Percentiles rank a stretch among this genome's conserved stretches.
Evolutionary conservation across 2,888 invertebrate genomes (phyloP).

Genomic region (Volucella inanis): DNA sequence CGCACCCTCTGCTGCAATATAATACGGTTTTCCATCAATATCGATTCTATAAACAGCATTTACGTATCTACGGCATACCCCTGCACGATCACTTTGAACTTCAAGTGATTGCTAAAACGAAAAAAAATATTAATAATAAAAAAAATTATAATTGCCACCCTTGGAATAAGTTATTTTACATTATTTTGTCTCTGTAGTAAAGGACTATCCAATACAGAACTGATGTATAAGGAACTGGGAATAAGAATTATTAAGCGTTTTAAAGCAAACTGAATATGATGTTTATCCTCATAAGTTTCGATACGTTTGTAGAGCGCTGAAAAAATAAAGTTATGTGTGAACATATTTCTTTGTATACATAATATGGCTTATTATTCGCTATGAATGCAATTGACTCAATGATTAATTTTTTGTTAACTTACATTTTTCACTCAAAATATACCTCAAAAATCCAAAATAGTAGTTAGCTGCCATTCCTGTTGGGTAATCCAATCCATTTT

Average conservation of each 20-base stretch:
- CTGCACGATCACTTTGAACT: slow-evolving; percentile 78
- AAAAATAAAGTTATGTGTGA: background rate
- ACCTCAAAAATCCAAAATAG: slow-evolving; percentile 80
- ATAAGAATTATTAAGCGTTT: slow-evolving; percentile 79
- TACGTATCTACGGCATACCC: slow-evolving; percentile 79
- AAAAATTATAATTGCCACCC: background rate
- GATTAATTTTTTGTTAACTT: slow-evolving; percentile 55
- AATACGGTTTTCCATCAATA: slow-evolving; percentile 78
- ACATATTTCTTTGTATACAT: background rate
- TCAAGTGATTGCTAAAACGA: slow-evolving; percentile 76
- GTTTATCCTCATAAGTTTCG: slow-evolving; percentile 76
- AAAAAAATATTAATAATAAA: background rate
- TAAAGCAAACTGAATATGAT: slow-evolving; percentile 78
- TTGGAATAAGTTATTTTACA: slow-evolving; percentile 69
- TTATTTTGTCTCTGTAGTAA: slow-evolving; percentile 75
- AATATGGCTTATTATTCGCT: background rate
- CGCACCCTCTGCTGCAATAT: slow-evolving; percentile 80
- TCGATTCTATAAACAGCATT: slow-evolving; percentile 79
- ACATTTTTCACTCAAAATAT: slow-evolving; percentile 77
- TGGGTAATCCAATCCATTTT: slow-evolving; percentile 80
- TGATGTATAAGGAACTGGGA: slow-evolving; percentile 79
- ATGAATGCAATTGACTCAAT: background rate
- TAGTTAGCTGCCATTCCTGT: slow-evolving; percentile 81
- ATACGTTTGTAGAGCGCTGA: slow-evolving; percentile 78
- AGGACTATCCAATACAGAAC: slow-evolving; percentile 77